A percentile compares a stretch with the other conserved stretches of the same genome.
phyloP scores from a whole-genome alignment of 2,113 vertebrate species.

The Hylia prasina region DNA sequence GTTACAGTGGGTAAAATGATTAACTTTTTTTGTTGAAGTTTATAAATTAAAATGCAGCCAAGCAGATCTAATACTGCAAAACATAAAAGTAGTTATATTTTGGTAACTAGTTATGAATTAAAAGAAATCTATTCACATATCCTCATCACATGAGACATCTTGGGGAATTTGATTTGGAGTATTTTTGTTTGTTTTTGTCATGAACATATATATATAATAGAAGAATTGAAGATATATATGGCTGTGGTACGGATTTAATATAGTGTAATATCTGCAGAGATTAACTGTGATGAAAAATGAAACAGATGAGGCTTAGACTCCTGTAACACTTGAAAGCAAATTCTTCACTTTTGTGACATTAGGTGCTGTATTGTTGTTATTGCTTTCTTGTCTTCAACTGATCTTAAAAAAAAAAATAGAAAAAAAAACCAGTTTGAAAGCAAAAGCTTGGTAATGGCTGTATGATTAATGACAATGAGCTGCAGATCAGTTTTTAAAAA shows the following conservation, averaged over 20 bases:
- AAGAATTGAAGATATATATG: constrained; percentile 13
- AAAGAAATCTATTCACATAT: background rate
- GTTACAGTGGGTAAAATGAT: background rate
- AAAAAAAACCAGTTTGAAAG: background rate
- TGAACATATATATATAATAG: background rate
- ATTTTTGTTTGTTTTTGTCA: background rate
- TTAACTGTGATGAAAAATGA: constrained; percentile 21
- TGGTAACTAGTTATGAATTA: background rate
- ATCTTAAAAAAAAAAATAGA: background rate
- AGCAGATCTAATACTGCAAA: background rate
- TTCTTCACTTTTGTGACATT: background rate
- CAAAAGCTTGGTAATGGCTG: background rate
- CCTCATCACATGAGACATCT: background rate
- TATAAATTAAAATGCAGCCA: background rate
- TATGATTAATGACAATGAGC: background rate
- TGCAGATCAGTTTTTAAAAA: background rate
- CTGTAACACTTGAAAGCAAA: background rate
- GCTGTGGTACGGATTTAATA: background rate
- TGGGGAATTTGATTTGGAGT: background rate
- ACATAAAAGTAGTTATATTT: background rate
- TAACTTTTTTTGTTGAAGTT: background rate
- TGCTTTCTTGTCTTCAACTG: background rate
- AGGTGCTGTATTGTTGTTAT: background rate
- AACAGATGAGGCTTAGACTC: background rate
- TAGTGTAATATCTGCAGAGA: background rate